phyloP scores from a whole-genome alignment of 2,888 invertebrate species.

The Calameuta filiformis region DNA sequence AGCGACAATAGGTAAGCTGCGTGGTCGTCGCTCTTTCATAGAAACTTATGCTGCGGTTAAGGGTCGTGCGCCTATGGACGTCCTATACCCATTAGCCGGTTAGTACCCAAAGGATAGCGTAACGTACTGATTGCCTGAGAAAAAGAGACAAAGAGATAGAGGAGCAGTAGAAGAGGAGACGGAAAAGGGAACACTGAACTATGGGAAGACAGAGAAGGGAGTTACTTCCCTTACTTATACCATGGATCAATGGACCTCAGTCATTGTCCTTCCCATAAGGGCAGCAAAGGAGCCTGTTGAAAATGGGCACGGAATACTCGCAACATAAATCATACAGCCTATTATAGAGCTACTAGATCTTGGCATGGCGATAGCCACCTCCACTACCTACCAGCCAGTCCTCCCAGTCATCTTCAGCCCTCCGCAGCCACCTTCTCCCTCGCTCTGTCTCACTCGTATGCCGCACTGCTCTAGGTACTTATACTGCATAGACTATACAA shows the following conservation, averaged over 20 bases:
- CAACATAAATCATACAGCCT: constrained; percentile 63
- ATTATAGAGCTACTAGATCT: constrained; percentile 61
- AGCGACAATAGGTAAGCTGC: constrained; percentile 36
- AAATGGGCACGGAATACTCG: constrained; percentile 46
- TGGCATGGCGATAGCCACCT: constrained; percentile 50
- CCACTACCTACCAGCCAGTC: constrained; percentile 21
- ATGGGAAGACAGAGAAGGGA: background rate
- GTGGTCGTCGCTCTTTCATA: background rate
- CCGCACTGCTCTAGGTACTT: background rate
- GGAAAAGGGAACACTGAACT: background rate
- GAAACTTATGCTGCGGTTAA: background rate
- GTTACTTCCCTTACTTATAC: background rate
- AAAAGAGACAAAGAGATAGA: too few relatives aligned
- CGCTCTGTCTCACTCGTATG: constrained; percentile 15
- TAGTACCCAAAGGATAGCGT: too few relatives aligned
- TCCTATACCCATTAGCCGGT: too few relatives aligned
- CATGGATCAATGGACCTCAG: constrained; percentile 52
- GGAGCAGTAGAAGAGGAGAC: too few relatives aligned
- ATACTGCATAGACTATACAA: background rate
- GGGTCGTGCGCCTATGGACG: background rate
- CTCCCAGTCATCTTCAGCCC: constrained; percentile 20
- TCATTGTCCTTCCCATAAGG: constrained; percentile 53
- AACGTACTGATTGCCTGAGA: too few relatives aligned
- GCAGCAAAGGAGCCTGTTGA: constrained; percentile 40
- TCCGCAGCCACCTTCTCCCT: constrained; percentile 16